phyloP scores from a whole-genome alignment of 2,797 vertebrate species.

The Valencia hispanica region DNA sequence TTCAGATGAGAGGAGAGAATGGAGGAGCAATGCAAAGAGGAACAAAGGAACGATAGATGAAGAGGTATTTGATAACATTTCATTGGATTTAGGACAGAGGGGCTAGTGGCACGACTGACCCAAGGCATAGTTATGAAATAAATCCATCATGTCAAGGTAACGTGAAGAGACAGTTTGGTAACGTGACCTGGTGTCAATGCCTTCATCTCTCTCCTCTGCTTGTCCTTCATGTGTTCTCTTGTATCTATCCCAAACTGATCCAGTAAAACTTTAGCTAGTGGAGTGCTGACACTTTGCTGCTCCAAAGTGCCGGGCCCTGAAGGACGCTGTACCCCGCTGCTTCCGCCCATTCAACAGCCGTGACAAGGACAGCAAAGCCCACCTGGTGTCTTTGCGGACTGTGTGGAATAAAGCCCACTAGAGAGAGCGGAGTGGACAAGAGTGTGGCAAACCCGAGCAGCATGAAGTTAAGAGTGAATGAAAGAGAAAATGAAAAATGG shows the following conservation, averaged over 20 bases:
- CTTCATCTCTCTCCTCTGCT: conserved; percentile 37
- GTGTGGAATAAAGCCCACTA: conserved; percentile 63
- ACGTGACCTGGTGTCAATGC: conserved; percentile 24
- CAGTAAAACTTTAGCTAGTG: conserved; percentile 60
- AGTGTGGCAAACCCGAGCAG: conserved; percentile 57
- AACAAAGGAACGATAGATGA: conserved; percentile 51
- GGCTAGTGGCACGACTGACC: conserved; percentile 34
- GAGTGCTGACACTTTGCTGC: conserved; percentile 51
- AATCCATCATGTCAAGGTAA: conserved; percentile 44
- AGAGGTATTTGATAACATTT: conserved; percentile 49
- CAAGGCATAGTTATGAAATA: conserved; percentile 34
- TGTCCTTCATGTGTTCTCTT: conserved; percentile 34
- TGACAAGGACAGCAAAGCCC: conserved; percentile 73
- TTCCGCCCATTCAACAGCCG: conserved; percentile 57
- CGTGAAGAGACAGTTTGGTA: conserved; percentile 32
- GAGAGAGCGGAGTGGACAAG: conserved; percentile 49
- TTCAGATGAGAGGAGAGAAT: conserved; percentile 71
- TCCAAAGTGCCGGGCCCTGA: conserved; percentile 40
- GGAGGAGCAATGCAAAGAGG: conserved; percentile 28
- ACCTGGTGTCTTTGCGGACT: conserved; percentile 57
- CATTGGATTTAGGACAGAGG: conserved; percentile 45
- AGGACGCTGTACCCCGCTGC: conserved; percentile 61
- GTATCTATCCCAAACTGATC: conserved; percentile 29
- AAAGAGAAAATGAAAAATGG: conserved; percentile 74
- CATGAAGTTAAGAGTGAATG: conserved; percentile 63